phyloP scores from a whole-genome alignment of 2,113 vertebrate genomes.

The Aramus guarauna region DNA sequence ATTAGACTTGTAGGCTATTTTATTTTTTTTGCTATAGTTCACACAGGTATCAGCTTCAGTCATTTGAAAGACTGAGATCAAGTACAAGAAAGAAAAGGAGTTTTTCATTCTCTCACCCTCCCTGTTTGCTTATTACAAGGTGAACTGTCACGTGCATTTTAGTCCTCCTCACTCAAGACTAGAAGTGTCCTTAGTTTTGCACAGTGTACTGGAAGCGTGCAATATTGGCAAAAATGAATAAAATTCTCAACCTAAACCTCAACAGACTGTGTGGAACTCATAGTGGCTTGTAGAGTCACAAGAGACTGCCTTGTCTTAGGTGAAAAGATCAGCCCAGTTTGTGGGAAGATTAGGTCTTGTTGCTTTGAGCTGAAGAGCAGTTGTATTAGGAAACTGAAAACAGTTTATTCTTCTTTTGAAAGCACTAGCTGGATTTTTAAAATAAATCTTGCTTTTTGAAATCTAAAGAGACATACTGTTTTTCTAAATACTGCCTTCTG shows the following conservation, averaged over 20 bases:
- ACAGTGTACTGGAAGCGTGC: neutral
- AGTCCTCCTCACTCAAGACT: neutral
- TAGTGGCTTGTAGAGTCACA: neutral
- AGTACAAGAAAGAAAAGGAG: neutral
- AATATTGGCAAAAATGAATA: neutral
- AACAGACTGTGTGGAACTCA: neutral
- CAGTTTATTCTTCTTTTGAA: constrained; percentile 26
- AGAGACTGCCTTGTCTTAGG: neutral
- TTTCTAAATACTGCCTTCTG: neutral
- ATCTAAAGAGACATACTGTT: neutral
- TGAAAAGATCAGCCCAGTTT: neutral
- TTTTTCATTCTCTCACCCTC: neutral
- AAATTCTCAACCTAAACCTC: neutral
- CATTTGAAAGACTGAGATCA: neutral
- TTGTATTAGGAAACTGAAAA: constrained; percentile 31
- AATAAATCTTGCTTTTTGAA: neutral
- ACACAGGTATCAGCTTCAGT: neutral
- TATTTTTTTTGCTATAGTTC: neutral
- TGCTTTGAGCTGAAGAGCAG: constrained; percentile 34
- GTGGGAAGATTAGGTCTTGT: neutral
- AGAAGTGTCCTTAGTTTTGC: neutral
- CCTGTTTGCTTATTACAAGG: neutral
- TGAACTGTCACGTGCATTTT: neutral
- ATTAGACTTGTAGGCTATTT: neutral
- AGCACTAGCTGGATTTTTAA: neutral